These are phyloP conservation scores for Zosterops borbonicus DNA, from an alignment of 2,113 vertebrate genomes.

Conservation along the genomic window DNA sequence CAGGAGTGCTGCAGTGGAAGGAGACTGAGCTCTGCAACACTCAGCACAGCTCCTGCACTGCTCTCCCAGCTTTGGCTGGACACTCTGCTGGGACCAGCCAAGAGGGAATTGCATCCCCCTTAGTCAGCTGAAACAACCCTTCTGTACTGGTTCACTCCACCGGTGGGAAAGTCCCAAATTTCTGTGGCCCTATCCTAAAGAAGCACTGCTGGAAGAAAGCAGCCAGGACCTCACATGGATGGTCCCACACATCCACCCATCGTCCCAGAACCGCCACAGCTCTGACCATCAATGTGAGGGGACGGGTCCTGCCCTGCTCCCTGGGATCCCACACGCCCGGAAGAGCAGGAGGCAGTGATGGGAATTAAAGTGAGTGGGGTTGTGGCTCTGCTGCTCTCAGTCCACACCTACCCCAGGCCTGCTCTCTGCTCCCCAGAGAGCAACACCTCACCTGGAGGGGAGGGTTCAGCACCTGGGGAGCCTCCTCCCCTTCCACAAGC, in stretches of 20 bases:
- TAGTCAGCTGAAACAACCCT: background rate
- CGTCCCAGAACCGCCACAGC: rapidly evolving
- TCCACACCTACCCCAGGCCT: background rate
- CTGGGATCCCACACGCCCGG: rapidly evolving
- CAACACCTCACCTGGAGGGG: background rate
- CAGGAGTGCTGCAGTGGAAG: background rate
- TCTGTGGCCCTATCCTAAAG: rapidly evolving
- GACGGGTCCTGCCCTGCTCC: background rate
- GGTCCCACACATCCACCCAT: rapidly evolving
- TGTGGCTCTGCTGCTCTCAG: background rate
- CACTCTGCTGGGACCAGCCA: background rate
- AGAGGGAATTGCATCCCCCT: background rate
- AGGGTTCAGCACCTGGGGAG: background rate
- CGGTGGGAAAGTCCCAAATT: rapidly evolving
- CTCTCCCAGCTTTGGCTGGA: background rate
- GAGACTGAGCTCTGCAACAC: background rate
- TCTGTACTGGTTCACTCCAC: background rate
- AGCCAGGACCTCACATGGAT: background rate
- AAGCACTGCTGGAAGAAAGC: background rate
- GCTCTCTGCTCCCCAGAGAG: background rate
- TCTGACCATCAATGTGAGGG: background rate
- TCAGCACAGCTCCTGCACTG: background rate
- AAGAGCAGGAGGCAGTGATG: background rate
- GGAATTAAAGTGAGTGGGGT: rapidly evolving
- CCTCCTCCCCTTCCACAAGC: background rate